A percentile compares a stretch with the other conserved stretches of the same genome.
phyloP scores from a whole-genome alignment of 2,888 invertebrate species.

The Drosophila mimica region DNA sequence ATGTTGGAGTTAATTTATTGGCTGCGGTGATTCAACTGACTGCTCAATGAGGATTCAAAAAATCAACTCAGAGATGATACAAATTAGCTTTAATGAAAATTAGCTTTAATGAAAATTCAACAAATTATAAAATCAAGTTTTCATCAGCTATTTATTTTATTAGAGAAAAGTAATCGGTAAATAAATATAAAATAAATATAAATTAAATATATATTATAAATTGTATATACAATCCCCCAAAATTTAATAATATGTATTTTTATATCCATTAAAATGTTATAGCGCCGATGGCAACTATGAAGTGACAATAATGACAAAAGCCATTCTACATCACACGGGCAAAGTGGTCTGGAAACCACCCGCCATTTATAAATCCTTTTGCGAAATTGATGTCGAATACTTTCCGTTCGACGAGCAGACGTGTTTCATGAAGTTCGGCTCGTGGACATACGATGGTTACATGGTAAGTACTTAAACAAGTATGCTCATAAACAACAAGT shows the following conservation, averaged over 20 bases:
- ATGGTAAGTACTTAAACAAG: conserved; percentile 87
- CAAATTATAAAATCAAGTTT: not conserved
- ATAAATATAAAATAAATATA: not conserved
- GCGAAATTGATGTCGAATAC: conserved; percentile 97
- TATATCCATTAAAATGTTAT: conserved; percentile 64
- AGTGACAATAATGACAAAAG: conserved; percentile 99
- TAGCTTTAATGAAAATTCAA: not conserved
- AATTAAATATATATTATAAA: not conserved
- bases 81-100: not conserved
- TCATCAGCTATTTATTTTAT: not conserved
- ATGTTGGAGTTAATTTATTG: not conserved
- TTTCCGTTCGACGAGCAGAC: conserved; percentile 98
- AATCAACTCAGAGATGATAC: not conserved
- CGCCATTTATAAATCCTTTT: conserved; percentile 99
- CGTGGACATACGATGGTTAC: conserved; percentile 97
- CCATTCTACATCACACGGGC: conserved; percentile 96
- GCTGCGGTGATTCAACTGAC: not conserved
- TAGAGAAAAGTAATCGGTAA: not conserved
- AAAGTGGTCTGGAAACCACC: conserved; percentile 99
- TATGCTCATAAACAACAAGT: not conserved
- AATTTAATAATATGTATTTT: not conserved
- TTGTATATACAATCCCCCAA: not conserved
- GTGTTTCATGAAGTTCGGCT: conserved; percentile 96
- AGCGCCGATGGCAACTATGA: conserved; percentile 99
- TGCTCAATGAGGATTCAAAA: not conserved